Base-by-base conservation (phyloP, 2,113 vertebrate genomes). In the Notechis scutatus region DNA sequence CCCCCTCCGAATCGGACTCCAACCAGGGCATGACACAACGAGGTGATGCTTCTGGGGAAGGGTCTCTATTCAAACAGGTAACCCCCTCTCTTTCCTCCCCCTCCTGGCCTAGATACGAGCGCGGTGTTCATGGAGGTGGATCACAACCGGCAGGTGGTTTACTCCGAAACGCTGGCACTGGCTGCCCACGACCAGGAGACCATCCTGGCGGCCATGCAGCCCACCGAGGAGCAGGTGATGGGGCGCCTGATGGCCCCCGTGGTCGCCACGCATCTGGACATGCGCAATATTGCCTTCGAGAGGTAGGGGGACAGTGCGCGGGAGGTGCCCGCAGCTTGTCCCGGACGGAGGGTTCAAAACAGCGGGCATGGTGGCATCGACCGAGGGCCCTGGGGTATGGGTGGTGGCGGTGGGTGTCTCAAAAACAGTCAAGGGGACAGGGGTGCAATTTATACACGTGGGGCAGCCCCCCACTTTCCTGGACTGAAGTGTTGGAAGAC, bases 91-190 rank as follows among this genome's bases (percentile, higher is more conserved):
- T 87, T 42, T 24, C 34, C 52, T 42, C 6, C 15, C 90, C 87
- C 92, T 5, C 4, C 1, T n/a, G 24, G 3, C 3, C 23, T 34
- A 99, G 99, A 99, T 91, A 98, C 98, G 88, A 99, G 98, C 0
- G 99, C 99, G 0, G 98, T 99, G 96, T 99, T 99, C 96, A 99
- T 99, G 98, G 99, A 99, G 97, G 99, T 99, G 1, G 99, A 99
- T 97, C 99, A 99, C 0, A 99, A 99, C 98, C 98, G 98, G 94
- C 98, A 98, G 85, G 97, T 99, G 97, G 99, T 99, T 20, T 99
- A 98, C 97, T 98, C 98, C 0, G 99, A 99, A 98, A 99, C 98
- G 0, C 96, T 99, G 96, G 98, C 98, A 0, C 96, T 99, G 95
- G 98, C 98, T 0, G 96, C 98, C 88, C 98, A 99, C 0, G 97